These are phyloP conservation scores for Pipa parva DNA, from an alignment of 2,113 vertebrate genomes.

Conservation along the genomic window DNA sequence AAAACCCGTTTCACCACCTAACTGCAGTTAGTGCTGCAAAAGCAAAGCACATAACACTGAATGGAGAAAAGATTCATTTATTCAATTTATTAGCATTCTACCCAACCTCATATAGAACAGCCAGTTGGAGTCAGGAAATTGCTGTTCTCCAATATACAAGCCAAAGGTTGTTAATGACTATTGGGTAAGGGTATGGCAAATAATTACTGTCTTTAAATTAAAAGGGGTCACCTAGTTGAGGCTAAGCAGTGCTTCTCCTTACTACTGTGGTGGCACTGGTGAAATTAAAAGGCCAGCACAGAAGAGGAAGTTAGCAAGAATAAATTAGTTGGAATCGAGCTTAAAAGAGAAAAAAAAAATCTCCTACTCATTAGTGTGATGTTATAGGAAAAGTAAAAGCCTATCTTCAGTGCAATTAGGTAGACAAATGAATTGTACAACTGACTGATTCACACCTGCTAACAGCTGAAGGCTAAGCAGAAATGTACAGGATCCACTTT, in stretches of 20 bases:
- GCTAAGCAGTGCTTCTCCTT: constrained; percentile 68
- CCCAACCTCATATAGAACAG: constrained; percentile 68
- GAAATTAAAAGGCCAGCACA: constrained; percentile 79
- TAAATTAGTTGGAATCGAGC: constrained; percentile 84
- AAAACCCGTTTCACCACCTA: constrained; percentile 69
- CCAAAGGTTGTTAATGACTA: constrained; percentile 76
- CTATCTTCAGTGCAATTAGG: constrained; percentile 85
- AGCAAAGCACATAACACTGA: constrained; percentile 72
- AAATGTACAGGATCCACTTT: constrained; percentile 65
- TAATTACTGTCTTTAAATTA: constrained; percentile 79
- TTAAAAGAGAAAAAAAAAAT: constrained; percentile 45
- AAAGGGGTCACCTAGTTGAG: constrained; percentile 77
- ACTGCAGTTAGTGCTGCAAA: constrained; percentile 71
- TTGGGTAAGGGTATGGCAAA: constrained; percentile 74
- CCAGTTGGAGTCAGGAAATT: constrained; percentile 77
- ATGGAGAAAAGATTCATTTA: constrained; percentile 75
- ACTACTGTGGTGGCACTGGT: constrained; percentile 69
- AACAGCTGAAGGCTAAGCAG: constrained; percentile 71
- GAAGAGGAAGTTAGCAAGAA: constrained; percentile 82
- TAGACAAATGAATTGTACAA: constrained; percentile 87
- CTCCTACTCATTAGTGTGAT: constrained; percentile 81
- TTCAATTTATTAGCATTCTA: constrained; percentile 79
- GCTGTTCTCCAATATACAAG: constrained; percentile 77
- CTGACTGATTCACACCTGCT: constrained; percentile 82
- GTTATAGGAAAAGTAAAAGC: constrained; percentile 83